Evolutionary conservation across 2,888 invertebrate genomes (phyloP).

Genomic region (Prenolepis imparis): DNA sequence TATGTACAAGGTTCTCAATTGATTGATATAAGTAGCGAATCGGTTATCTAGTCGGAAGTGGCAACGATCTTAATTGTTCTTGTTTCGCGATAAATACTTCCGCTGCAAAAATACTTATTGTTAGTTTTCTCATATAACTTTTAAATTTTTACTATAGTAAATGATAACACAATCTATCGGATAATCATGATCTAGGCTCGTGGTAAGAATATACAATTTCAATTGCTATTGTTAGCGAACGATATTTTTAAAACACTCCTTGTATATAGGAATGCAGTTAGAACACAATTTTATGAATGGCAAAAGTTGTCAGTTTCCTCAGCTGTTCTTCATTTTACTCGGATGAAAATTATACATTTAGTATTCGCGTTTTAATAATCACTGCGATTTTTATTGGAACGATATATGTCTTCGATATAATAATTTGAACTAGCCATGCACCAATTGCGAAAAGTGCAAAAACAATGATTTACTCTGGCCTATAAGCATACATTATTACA

Average conservation of each 20-base stretch:
- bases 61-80: not conserved
- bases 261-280: constrained; percentile 10
- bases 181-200: not conserved
- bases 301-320: not conserved
- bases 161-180: not conserved
- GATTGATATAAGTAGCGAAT: not conserved
- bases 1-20: constrained; percentile 59
- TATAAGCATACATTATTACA: not conserved
- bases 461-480: not conserved
- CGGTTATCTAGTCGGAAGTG: constrained; percentile 3
- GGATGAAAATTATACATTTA: not conserved
- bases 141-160: not conserved
- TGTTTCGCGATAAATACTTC: not conserved
- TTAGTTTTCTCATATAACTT: not conserved
- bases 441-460: not conserved
- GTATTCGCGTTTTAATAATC: not conserved
- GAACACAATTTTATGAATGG: not conserved
- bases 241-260: constrained; percentile 47
- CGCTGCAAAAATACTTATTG: not conserved
- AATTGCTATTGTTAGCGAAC: constrained; percentile 32
- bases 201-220: constrained; percentile 5
- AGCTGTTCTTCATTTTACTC: not conserved
- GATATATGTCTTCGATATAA: not conserved
- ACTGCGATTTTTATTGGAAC: not conserved
- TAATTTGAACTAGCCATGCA: not conserved